Percentiles rank a stretch among this genome's conserved stretches.
Evolutionary conservation across 2,797 vertebrate species (phyloP).

Genomic region (Danio aesculapii): DNA sequence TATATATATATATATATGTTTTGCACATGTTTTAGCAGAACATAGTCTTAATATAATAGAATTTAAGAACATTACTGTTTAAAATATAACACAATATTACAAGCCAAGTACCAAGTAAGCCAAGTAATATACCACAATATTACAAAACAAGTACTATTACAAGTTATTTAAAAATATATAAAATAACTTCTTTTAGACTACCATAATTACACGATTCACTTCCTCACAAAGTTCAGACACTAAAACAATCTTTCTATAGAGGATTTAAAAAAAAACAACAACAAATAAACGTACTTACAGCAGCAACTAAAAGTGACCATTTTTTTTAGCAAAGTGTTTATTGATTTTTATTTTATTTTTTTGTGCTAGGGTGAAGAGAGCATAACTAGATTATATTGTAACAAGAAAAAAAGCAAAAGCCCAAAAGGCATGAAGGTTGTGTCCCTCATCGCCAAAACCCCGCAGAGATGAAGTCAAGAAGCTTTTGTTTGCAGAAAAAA

Average conservation of each 20-base stretch:
- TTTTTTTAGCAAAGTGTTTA: conserved; percentile 33
- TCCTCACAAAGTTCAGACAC: background rate
- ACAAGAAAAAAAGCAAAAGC: conserved; percentile 22
- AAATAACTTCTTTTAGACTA: no score
- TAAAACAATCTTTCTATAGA: conserved; percentile 22
- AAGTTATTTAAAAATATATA: background rate
- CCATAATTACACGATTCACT: background rate
- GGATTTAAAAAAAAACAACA: background rate
- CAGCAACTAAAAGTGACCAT: conserved; percentile 35
- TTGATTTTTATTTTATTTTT: conserved; percentile 29
- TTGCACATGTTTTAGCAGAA: no score
- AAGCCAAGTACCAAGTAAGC: no score
- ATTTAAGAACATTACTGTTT: no score
- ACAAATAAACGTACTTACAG: background rate
- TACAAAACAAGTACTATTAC: no score
- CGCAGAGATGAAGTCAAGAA: conserved; percentile 43
- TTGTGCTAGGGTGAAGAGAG: conserved; percentile 11
- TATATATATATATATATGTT: no score
- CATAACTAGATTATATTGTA: background rate
- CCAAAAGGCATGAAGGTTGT: conserved; percentile 40
- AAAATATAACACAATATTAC: no score
- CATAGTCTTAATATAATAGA: no score
- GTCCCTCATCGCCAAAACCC: conserved; percentile 35
- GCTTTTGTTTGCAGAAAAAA: conserved; percentile 44
- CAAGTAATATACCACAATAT: no score